A percentile compares a stretch with the other conserved stretches of the same genome.
Conservation (phyloP, 2,797 vertebrate genomes). For the Botia kubotai region DNA sequence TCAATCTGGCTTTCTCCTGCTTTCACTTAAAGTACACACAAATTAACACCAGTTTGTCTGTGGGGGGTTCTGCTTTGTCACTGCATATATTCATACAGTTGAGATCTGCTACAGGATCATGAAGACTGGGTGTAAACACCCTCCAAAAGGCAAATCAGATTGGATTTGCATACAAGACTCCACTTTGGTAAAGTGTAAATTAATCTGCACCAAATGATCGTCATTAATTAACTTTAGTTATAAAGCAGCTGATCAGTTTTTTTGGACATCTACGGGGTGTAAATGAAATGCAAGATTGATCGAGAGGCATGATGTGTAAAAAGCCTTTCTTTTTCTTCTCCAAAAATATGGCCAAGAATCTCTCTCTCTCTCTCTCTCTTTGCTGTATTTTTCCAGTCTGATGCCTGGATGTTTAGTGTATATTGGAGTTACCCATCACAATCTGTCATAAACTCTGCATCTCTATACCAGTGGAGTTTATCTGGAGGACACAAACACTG, state of each 20-base stretch:
- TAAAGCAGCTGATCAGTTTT: not conserved
- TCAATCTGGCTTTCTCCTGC: not conserved
- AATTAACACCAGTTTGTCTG: slow-evolving; percentile 3
- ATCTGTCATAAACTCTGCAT: slow-evolving; percentile 12
- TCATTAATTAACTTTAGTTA: too few species aligned
- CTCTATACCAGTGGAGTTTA: slow-evolving; percentile 15
- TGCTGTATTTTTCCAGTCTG: slow-evolving; percentile 3
- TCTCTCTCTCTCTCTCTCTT: not conserved
- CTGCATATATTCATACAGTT: not conserved
- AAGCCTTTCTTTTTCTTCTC: not conserved
- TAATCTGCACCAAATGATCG: not conserved
- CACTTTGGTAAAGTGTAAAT: too few species aligned
- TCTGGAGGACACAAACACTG: slow-evolving; percentile 14
- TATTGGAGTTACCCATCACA: slow-evolving; percentile 43
- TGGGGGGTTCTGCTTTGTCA: not conserved
- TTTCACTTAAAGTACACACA: not conserved
- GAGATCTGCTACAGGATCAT: too few species aligned
- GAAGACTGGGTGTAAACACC: too few species aligned
- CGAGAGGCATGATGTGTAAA: not conserved
- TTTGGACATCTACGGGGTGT: not conserved
- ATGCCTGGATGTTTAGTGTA: slow-evolving; percentile 39
- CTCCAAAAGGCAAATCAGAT: too few species aligned
- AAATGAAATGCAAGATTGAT: not conserved
- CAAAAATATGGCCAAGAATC: not conserved
- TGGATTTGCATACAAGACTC: too few species aligned